Base-by-base conservation (phyloP, 2,888 invertebrate species). In the Gymnosoma rotundatum region DNA sequence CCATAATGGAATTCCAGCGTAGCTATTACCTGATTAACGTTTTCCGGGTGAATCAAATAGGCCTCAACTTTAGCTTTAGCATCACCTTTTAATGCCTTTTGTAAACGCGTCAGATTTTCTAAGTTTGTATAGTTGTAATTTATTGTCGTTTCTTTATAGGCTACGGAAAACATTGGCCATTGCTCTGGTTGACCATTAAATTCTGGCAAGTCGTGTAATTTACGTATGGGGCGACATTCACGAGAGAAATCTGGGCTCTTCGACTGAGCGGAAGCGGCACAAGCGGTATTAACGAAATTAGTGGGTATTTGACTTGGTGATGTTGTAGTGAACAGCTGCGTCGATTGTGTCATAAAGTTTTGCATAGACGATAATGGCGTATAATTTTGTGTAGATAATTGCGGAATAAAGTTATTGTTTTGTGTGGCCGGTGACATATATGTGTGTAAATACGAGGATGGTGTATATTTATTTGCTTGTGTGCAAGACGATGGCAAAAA, bases 161-260 rank as follows among this genome's bases (percentile, higher is more conserved):
- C 1, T 25, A 25, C 25, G 25, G 25, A 25, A 25, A 25, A 25
- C 25, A 25, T 25, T 25, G 86, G 85, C 83, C 85, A 85, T 78
- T 85, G 72, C 48, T 81, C 79, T 21, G 86, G 76, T 25, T 50
- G 36, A 14, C 80, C 80, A 63, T 75, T 50, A 36, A 75, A 70
- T 70, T 70, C 81, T 2, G 75, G 81, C 64, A 81, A 64, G 48
- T 70, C 70, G 25, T 36, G 38, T 54, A 81, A 21, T 54, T 81
- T 81, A 14, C 81, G 74, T 58, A 72, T 25, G 8, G 21, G 50
- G 1, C 48, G 48, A 9, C 21, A 16, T 36, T 72, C 9, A 20
- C 10, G 10, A 12, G 16, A 48, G 8, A 9, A 12, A 3, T 61
- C 8, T 48, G 21, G 21, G 48, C 9, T 64, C 10, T 25, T 5